A percentile compares a stretch with the other conserved stretches of the same genome.
phyloP scores from a whole-genome alignment of 1,140 invertebrate genomes.

The Brachionus manjavacas region DNA sequence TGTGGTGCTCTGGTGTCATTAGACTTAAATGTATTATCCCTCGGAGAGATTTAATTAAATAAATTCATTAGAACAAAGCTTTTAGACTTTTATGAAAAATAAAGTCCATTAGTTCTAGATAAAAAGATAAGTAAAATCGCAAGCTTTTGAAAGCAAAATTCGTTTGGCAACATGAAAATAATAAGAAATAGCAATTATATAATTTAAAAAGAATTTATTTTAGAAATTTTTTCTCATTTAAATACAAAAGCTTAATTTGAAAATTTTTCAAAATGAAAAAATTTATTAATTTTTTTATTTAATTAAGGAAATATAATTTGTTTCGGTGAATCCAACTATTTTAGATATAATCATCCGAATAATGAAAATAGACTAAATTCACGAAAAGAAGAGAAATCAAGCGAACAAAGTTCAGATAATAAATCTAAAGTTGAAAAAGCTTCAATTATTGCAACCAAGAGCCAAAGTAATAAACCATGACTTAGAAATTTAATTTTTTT shows the following conservation, averaged over 20 bases:
- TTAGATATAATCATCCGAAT: slow-evolving; percentile 33
- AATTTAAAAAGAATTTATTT: neutral
- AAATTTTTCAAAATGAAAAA: neutral
- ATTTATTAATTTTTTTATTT: neutral
- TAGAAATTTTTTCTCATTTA: neutral
- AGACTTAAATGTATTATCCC: neutral
- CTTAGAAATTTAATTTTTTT: neutral
- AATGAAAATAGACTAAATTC: neutral
- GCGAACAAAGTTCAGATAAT: neutral
- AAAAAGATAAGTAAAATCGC: neutral
- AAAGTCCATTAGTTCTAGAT: neutral
- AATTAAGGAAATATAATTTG: slow-evolving; percentile 13
- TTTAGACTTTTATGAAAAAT: neutral
- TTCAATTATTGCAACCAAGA: neutral
- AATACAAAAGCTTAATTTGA: neutral
- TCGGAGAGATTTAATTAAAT: neutral
- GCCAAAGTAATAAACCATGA: neutral
- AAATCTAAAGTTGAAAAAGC: neutral
- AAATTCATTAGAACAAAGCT: neutral
- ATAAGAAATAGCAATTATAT: neutral
- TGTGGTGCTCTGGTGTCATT: neutral
- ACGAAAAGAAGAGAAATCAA: neutral
- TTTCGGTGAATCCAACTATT: slow-evolving; percentile 28
- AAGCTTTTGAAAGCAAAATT: neutral
- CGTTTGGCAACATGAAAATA: neutral